These are phyloP conservation scores for Pluvianellus socialis DNA, from an alignment of 2,113 vertebrate species.

Conservation along the genomic window DNA sequence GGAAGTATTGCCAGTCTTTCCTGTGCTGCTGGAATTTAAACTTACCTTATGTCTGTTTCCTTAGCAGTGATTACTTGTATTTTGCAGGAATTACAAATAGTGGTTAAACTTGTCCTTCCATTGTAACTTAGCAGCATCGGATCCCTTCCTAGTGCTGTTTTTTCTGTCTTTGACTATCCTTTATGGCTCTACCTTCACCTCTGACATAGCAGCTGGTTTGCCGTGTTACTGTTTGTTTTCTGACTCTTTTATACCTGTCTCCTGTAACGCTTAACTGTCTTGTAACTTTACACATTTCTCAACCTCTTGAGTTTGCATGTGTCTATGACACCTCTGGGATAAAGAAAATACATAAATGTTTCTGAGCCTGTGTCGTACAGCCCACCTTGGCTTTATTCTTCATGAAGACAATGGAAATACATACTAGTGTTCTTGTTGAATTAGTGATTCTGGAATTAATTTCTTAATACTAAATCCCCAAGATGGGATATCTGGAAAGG, in stretches of 20 bases:
- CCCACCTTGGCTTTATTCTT: not conserved
- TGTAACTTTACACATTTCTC: not conserved
- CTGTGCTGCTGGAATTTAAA: not conserved
- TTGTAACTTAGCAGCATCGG: not conserved
- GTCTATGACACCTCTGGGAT: not conserved
- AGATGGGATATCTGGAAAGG: not conserved
- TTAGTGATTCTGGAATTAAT: not conserved
- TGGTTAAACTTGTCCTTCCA: not conserved
- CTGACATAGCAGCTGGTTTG: not conserved
- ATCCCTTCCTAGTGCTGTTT: not conserved
- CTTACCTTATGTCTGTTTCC: not conserved
- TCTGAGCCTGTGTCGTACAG: not conserved
- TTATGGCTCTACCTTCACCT: not conserved
- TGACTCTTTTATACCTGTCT: not conserved
- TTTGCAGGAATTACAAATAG: not conserved
- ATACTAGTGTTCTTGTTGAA: not conserved
- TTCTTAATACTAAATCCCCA: not conserved
- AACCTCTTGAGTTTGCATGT: not conserved
- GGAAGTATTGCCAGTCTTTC: not conserved
- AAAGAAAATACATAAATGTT: not conserved
- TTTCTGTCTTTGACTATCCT: not conserved
- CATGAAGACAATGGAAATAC: not conserved
- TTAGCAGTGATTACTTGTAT: not conserved
- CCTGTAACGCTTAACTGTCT: not conserved
- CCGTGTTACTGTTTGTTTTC: not conserved